These are phyloP conservation scores for Synergus itoensis DNA, from an alignment of 2,888 invertebrate species.

Conservation along the genomic window DNA sequence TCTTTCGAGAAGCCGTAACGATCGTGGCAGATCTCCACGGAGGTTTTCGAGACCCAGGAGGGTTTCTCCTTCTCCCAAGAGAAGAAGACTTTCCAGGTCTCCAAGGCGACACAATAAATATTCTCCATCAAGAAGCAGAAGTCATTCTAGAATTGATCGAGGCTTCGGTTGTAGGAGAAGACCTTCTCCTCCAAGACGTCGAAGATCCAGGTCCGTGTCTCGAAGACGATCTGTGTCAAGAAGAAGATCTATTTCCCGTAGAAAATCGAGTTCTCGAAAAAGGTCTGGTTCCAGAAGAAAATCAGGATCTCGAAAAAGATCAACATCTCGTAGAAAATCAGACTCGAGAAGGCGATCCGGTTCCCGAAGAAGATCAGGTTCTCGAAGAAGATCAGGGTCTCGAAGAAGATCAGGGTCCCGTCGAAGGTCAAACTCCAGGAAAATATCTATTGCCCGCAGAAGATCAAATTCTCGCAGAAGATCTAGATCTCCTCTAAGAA, in stretches of 20 bases:
- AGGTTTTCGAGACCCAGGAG: constrained; percentile 68
- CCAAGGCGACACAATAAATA: constrained; percentile 69
- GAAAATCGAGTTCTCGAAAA: background rate
- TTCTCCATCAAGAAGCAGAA: constrained; percentile 68
- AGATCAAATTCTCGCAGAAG: constrained; percentile 52
- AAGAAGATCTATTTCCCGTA: background rate
- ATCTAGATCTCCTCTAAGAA: constrained; percentile 60
- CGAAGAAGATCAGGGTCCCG: constrained; percentile 51
- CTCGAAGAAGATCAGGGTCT: constrained; percentile 55
- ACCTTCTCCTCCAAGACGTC: background rate
- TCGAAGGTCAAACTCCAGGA: constrained; percentile 46
- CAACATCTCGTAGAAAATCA: constrained; percentile 57
- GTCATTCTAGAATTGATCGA: constrained; percentile 69
- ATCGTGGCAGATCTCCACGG: constrained; percentile 64
- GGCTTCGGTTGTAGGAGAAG: constrained; percentile 60
- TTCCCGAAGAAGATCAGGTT: constrained; percentile 42
- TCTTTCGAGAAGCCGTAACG: constrained; percentile 56
- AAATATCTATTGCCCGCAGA: constrained; percentile 60
- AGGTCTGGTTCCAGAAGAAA: background rate
- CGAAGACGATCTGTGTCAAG: background rate
- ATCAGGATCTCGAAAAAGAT: background rate
- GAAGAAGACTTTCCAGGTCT: constrained; percentile 64
- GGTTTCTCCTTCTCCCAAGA: constrained; percentile 65
- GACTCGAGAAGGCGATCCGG: constrained; percentile 57
- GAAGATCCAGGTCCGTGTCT: constrained; percentile 10